Base-by-base conservation (phyloP, 2,113 vertebrate species). In the Egretta garzetta region DNA sequence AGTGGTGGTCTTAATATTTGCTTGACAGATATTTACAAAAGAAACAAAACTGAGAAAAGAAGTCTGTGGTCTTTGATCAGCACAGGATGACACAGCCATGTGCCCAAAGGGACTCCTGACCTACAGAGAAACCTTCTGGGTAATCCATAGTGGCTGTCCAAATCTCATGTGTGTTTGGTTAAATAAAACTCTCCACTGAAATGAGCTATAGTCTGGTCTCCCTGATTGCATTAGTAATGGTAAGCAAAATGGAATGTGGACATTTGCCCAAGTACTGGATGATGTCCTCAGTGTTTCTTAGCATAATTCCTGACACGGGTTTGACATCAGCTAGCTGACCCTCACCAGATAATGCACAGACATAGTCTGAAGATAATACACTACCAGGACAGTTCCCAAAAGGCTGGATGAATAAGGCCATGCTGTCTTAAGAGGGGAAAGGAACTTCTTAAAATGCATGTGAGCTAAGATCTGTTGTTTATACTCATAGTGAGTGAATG, bases 261-360 rank as follows among this genome's bases (percentile, higher is more conserved):
- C 17, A 19, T 33, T 53, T 75, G 32, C 32, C 75, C 27, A 67
- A 72, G 32, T 1, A 0, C n/a, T 82, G 41, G 5, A 10, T 0
- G 0, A 16, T 17, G 33, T 53, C 45, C 59, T 77, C 50, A 56
- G 14, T 22, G 10, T 27, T 85, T 56, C 41, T 27, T 33, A 53
- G 9, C 4, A 2, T 1, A 2, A 47, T 47, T 93, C 30, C 33
- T 71, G 68, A 41, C 14, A 26, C 6, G 4, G 4, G 3, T 50
- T 84, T 90, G 27, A 15, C 9, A 12, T 53, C 20, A 28, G 3
- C 19, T 71, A 45, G 11, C 12, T 64, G 23, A 66, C 12, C 5
- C 5, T 82, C 62, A 59, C 18, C n/a, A 50, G 21, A 24, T 24
- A 70, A 56, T n/a, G 10, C 2, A 47, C 22, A 77, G 20, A 12